These are phyloP conservation scores for Peromyscus leucopus DNA, from an alignment of 2,113 vertebrate species.

Conservation along the genomic window DNA sequence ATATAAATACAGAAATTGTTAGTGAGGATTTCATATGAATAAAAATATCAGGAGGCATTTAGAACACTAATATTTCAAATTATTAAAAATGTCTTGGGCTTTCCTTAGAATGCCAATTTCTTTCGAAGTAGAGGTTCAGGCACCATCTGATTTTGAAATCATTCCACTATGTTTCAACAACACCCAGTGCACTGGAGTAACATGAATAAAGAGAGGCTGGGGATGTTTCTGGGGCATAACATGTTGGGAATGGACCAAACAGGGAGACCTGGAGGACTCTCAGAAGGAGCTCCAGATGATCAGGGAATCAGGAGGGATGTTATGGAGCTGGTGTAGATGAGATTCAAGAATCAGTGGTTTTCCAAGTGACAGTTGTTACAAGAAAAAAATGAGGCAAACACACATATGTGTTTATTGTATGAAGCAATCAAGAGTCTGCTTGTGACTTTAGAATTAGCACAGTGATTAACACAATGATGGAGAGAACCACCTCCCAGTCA, in stretches of 20 bases:
- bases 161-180: not conserved
- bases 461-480: accelerated
- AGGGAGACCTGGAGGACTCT: not conserved
- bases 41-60: not conserved
- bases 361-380: not conserved
- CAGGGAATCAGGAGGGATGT: not conserved
- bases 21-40: not conserved
- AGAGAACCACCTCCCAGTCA: accelerated
- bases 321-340: accelerated
- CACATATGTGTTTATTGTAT: not conserved
- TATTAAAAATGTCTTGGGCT: not conserved
- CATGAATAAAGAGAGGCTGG: not conserved
- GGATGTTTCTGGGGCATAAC: not conserved
- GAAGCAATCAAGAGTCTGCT: not conserved
- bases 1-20: not conserved
- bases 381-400: not conserved
- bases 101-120: not conserved
- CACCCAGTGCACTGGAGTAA: not conserved
- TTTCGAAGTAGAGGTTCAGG: not conserved
- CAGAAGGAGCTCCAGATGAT: not conserved
- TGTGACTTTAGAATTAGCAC: not conserved
- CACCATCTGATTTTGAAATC: not conserved
- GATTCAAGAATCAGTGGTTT: not conserved
- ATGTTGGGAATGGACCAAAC: accelerated
- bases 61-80: not conserved